Conservation (phyloP, 1,140 invertebrate genomes). For the Neodiprion pinetum region DNA sequence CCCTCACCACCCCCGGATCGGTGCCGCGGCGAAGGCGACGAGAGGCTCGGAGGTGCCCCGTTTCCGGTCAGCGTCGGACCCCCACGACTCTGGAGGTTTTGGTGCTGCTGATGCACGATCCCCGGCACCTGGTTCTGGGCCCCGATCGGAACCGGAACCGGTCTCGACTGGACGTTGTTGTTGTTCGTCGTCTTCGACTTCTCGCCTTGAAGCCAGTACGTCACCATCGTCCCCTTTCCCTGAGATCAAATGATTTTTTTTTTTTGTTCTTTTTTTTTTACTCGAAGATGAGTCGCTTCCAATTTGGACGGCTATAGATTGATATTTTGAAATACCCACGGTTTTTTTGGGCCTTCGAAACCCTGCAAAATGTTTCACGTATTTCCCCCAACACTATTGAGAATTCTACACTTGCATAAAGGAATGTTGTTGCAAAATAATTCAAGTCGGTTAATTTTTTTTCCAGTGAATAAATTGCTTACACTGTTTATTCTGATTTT, state of each 20-base stretch:
- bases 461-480: too few species aligned
- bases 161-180: constrained; percentile 31
- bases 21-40: constrained; percentile 29
- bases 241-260: constrained; percentile 48
- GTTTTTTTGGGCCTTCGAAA: too few species aligned
- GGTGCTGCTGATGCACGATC: constrained; percentile 26
- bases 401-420: too few species aligned
- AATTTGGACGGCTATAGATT: too few species aligned
- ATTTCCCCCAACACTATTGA: too few species aligned
- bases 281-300: constrained; percentile 11
- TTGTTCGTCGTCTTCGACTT: constrained; percentile 35
- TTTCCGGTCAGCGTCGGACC: constrained; percentile 41
- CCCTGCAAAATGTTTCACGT: too few species aligned
- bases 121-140: constrained; percentile 24
- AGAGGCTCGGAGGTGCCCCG: constrained; percentile 37
- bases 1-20: not conserved
- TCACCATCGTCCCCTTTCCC: constrained; percentile 90
- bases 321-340: too few species aligned
- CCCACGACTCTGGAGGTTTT: not conserved
- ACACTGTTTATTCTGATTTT: too few species aligned
- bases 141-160: constrained; percentile 22
- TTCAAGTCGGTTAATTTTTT: too few species aligned
- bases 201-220: constrained; percentile 89
- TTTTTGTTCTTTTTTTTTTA: not conserved
- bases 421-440: too few species aligned